A percentile compares a stretch with the other conserved stretches of the same genome.
Evolutionary conservation across 2,888 invertebrate species (phyloP).

Genomic region (Troides oblongomaculatus): DNA sequence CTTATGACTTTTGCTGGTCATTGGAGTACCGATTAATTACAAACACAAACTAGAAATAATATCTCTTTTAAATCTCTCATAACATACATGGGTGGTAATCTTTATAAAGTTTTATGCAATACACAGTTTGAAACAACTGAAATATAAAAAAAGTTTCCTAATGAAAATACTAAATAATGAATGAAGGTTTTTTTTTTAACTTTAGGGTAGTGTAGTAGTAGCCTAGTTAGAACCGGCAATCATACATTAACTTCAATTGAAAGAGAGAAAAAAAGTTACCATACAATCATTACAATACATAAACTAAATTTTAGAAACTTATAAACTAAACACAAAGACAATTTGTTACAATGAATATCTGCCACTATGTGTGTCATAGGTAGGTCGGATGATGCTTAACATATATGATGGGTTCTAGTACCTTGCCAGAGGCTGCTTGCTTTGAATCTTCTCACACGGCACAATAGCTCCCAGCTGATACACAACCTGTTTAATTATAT

Average conservation of each 20-base stretch:
- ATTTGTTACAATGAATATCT: slow-evolving; percentile 67
- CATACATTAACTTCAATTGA: slow-evolving; percentile 30
- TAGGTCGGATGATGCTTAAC: slow-evolving; percentile 56
- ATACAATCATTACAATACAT: slow-evolving; percentile 36
- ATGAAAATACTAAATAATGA: slow-evolving; percentile 9
- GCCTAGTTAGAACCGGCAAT: slow-evolving; percentile 9
- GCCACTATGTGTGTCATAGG: slow-evolving; percentile 73
- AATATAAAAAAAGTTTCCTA: slow-evolving; percentile 13
- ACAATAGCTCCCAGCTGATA: slow-evolving; percentile 66
- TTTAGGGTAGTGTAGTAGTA: not conserved
- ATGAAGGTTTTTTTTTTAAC: slow-evolving; percentile 12
- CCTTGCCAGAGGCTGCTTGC: slow-evolving; percentile 67
- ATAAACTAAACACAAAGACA: slow-evolving; percentile 41
- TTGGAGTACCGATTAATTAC: slow-evolving; percentile 43
- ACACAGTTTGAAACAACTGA: slow-evolving; percentile 9
- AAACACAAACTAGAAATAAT: slow-evolving; percentile 38
- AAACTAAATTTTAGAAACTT: slow-evolving; percentile 37
- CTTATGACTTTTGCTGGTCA: slow-evolving; percentile 49
- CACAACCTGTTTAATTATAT: slow-evolving; percentile 50
- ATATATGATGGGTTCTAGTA: slow-evolving; percentile 55
- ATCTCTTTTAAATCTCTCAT: slow-evolving; percentile 27
- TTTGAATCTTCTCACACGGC: slow-evolving; percentile 51
- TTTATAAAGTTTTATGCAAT: not conserved
- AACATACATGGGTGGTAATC: not conserved
- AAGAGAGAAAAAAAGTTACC: slow-evolving; percentile 32